These are phyloP conservation scores for Epinephelus moara DNA, from an alignment of 2,113 vertebrate genomes.

Conservation along the genomic window DNA sequence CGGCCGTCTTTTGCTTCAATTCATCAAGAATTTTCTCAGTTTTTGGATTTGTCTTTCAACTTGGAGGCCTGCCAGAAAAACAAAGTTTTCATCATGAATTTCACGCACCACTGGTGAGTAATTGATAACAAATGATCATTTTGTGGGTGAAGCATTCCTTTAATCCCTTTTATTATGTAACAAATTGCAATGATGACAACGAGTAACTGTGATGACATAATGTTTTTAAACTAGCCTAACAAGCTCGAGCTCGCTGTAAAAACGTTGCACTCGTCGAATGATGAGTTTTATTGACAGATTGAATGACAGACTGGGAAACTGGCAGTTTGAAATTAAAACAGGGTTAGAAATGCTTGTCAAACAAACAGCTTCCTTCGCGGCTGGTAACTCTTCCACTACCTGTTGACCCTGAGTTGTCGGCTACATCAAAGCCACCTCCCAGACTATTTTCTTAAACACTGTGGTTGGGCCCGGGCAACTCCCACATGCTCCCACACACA, in stretches of 20 bases:
- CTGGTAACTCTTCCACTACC: conserved; percentile 35
- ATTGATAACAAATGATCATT: too few relatives aligned
- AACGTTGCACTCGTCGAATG: not conserved
- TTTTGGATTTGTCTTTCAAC: too few relatives aligned
- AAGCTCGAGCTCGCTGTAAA: not conserved
- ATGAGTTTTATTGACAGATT: conserved; percentile 21
- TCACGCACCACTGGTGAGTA: too few relatives aligned
- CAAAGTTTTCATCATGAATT: too few relatives aligned
- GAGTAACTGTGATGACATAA: not conserved
- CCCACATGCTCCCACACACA: conserved; percentile 65
- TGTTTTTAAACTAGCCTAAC: not conserved
- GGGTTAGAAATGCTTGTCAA: conserved; percentile 39
- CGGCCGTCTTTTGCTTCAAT: too few relatives aligned
- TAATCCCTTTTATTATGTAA: not conserved
- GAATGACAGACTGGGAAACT: conserved; percentile 45
- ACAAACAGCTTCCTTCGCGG: not conserved
- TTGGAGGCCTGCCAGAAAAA: too few relatives aligned
- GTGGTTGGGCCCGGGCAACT: conserved; percentile 50
- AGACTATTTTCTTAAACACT: conserved; percentile 61
- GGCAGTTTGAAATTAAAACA: conserved; percentile 60
- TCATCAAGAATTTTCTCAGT: too few relatives aligned
- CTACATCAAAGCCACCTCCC: conserved; percentile 52
- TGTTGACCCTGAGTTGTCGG: conserved; percentile 43
- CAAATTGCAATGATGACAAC: conserved; percentile 17
- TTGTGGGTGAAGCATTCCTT: too few relatives aligned